Evolutionary conservation across 2,888 invertebrate genomes (phyloP), one percentile per base, ranked within the genome.

Genomic region (Oligia strigilis): DNA sequence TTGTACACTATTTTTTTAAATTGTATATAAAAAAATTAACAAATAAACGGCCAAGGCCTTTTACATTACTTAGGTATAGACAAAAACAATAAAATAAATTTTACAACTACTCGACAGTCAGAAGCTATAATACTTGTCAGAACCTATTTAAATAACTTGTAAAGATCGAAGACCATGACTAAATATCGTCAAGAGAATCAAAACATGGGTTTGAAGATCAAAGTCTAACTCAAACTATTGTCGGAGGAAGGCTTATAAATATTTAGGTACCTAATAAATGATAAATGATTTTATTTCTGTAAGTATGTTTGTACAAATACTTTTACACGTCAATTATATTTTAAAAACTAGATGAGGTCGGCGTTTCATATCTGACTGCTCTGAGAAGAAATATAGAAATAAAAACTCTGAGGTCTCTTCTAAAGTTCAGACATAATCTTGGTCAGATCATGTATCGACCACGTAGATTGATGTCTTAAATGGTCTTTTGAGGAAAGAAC

Each of bases 101-200:
- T 19, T 8, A 55, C n/a, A 0, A 52, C 52, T 23, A n/a, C 11
- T n/a, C n/a, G 13, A 60, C n/a, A n/a, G 1, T 60, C 13, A n/a
- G 60, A 13, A 60, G 8, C 8, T 55, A 8, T 19, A 17, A n/a
- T 64, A 55, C 36, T 49, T 64, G 23, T 52, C 19, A 60, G 14
- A 67, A 58, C 19, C 5, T 58, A 64, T n/a, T n/a, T 74, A 72
- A 40, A 40, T 40, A 6, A 40, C 40, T 43, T 29, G 55, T 60
- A 40, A 67, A 74, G 9, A 71, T 75, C 40, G 23, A 72, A 75
- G 23, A n/a, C 23, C 64, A 40, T 64, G n/a, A 64, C 64, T 73
- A 62, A 75, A 75, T 23, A 23, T 75, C 19, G 36, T 75, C 40
- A 72, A 69, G 64, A 43, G n/a, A 49, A 66, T 84, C 70, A 74